phyloP scores from a whole-genome alignment of 2,888 invertebrate genomes.

The Parnassius glacialis region DNA sequence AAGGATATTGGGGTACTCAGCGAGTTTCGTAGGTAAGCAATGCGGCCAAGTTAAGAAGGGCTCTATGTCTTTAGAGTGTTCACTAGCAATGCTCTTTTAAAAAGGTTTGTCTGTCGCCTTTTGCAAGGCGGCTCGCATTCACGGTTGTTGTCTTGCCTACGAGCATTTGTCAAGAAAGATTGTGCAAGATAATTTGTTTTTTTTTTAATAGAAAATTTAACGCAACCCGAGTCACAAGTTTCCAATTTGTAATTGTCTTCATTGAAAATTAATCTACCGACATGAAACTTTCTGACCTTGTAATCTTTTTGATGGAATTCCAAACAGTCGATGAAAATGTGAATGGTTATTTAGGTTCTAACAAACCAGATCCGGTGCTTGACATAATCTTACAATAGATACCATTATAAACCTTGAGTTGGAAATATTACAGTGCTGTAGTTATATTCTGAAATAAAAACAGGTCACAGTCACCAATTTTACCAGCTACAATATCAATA shows the following conservation, averaged over 20 bases:
- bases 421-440: conserved; percentile 13
- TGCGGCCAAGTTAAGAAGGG: conserved; percentile 53
- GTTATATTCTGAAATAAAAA: conserved; percentile 3
- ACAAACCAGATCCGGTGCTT: conserved; percentile 23
- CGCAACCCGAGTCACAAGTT: conserved; percentile 6
- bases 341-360: conserved; percentile 32
- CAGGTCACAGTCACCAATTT: too few species aligned
- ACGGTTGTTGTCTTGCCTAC: conserved; percentile 36
- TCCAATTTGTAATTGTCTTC: neutral
- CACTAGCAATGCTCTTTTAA: conserved; percentile 46
- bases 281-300: conserved; percentile 42
- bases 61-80: conserved; percentile 47
- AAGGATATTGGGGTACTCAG: conserved; percentile 50
- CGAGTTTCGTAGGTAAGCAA: conserved; percentile 58
- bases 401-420: conserved; percentile 17
- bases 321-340: conserved; percentile 37
- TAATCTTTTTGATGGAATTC: conserved; percentile 36
- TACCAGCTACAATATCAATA: too few species aligned
- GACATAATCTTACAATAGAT: conserved; percentile 15
- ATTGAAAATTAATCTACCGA: conserved; percentile 8
- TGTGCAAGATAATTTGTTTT: conserved; percentile 15
- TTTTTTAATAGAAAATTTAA: conserved; percentile 17
- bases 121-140: conserved; percentile 69
- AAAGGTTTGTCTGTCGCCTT: conserved; percentile 54
- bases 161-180: conserved; percentile 64